A percentile compares a stretch with the other conserved stretches of the same genome.
Conservation (phyloP, 2,113 vertebrate species). For the Triplophysa rosa region DNA sequence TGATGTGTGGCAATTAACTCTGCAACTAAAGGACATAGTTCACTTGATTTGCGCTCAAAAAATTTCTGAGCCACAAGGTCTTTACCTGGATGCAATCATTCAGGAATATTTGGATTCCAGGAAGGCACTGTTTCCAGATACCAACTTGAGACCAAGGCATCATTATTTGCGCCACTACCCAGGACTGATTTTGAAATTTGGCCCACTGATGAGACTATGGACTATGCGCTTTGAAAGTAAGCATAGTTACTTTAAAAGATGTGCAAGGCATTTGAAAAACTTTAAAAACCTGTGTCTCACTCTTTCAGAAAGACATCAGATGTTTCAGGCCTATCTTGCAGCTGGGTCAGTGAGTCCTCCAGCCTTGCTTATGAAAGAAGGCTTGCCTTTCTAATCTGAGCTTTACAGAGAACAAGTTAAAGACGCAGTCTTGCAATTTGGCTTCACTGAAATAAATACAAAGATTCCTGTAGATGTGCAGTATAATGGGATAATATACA, state of each 20-base stretch:
- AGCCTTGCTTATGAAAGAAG: too few species aligned
- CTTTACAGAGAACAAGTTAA: too few species aligned
- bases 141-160: background rate
- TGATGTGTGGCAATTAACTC: conserved; percentile 10
- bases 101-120: conserved; percentile 12
- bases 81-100: background rate
- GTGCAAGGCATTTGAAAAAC: conserved; percentile 42
- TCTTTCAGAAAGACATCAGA: conserved; percentile 56
- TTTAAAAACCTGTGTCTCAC: conserved; percentile 54
- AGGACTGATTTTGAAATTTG: background rate
- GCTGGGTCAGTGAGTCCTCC: too few species aligned
- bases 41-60: conserved; percentile 16
- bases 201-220: background rate
- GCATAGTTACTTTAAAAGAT: conserved; percentile 9
- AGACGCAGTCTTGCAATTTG: too few species aligned
- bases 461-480: conserved; percentile 46
- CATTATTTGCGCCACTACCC: background rate
- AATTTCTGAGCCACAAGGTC: background rate
- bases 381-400: too few species aligned
- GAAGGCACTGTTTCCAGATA: background rate
- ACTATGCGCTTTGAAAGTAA: background rate
- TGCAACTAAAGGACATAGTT: conserved; percentile 19
- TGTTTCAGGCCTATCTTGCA: conserved; percentile 36
- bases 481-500: too few species aligned
- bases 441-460: background rate